Conservation (phyloP, 1,140 invertebrate genomes). For the Euglossa dilemma region DNA sequence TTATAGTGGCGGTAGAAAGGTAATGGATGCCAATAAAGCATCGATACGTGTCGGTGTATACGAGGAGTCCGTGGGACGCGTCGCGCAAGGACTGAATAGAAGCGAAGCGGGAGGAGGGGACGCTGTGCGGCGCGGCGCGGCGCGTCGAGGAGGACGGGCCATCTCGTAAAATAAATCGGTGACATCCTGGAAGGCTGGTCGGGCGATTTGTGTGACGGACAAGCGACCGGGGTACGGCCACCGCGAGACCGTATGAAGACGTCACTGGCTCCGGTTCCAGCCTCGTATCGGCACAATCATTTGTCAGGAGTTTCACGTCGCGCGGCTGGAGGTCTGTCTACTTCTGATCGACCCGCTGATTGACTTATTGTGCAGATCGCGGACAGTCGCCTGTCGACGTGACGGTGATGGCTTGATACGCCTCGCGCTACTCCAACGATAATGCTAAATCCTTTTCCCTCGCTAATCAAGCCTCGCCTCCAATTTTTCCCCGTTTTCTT, state of each 20-base stretch:
- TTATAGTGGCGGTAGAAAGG: slow-evolving; percentile 52
- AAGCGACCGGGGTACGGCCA: slow-evolving; percentile 41
- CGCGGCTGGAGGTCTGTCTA: slow-evolving; percentile 59
- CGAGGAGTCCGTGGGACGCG: slow-evolving; percentile 36
- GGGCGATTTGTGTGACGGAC: slow-evolving; percentile 76
- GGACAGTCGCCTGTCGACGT: slow-evolving; percentile 44
- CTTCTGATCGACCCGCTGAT: slow-evolving; percentile 62
- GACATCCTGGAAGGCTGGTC: slow-evolving; percentile 74
- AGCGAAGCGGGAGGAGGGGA: no score
- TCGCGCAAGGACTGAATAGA: slow-evolving; percentile 66
- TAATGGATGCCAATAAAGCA: slow-evolving; percentile 76
- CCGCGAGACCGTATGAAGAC: slow-evolving; percentile 67
- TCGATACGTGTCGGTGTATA: slow-evolving; percentile 67
- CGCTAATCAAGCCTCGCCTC: background rate
- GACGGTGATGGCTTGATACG: slow-evolving; percentile 19
- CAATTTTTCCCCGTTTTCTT: background rate
- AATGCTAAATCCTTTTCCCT: slow-evolving; percentile 4
- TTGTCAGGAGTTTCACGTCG: slow-evolving; percentile 70
- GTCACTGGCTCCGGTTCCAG: slow-evolving; percentile 60
- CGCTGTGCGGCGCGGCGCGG: slow-evolving; percentile 56
- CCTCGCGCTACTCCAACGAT: slow-evolving; percentile 4
- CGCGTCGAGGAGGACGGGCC: slow-evolving; percentile 60
- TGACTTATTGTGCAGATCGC: slow-evolving; percentile 61
- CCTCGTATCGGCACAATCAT: slow-evolving; percentile 71
- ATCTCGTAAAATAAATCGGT: slow-evolving; percentile 78